Percentiles rank a stretch among this genome's conserved stretches.
Conservation (phyloP, 1,140 invertebrate genomes). For the Drosophila baimaii region DNA sequence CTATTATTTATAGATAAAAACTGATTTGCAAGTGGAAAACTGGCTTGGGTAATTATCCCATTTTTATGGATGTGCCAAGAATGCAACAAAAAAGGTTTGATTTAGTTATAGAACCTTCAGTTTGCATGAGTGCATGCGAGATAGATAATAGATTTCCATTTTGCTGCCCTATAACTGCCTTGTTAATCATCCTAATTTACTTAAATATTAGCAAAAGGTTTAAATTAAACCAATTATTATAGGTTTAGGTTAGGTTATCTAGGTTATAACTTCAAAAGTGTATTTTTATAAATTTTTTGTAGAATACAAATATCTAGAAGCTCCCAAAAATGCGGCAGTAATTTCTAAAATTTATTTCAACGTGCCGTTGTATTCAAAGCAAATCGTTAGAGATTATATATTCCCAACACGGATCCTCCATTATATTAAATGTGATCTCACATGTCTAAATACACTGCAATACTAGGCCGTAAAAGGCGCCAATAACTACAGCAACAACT, state of each 20-base stretch:
- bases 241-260: too few species aligned
- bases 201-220: too few species aligned
- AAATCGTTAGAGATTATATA: slow-evolving; percentile 36
- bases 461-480: slow-evolving; percentile 25
- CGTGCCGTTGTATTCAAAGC: not conserved
- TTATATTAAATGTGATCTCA: slow-evolving; percentile 46
- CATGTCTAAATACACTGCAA: slow-evolving; percentile 32
- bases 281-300: too few species aligned
- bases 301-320: not conserved
- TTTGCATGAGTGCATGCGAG: too few species aligned
- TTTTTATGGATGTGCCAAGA: not conserved
- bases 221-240: too few species aligned
- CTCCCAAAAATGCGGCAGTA: not conserved
- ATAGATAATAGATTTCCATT: too few species aligned
- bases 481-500: slow-evolving; percentile 27
- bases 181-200: too few species aligned
- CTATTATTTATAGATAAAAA: not conserved
- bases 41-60: not conserved
- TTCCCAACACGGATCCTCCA: slow-evolving; percentile 33
- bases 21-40: not conserved
- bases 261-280: too few species aligned
- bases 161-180: too few species aligned
- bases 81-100: not conserved
- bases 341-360: not conserved
- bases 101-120: not conserved